Conservation (phyloP, 2,888 invertebrate species). For the Ichneumon xanthorius region DNA sequence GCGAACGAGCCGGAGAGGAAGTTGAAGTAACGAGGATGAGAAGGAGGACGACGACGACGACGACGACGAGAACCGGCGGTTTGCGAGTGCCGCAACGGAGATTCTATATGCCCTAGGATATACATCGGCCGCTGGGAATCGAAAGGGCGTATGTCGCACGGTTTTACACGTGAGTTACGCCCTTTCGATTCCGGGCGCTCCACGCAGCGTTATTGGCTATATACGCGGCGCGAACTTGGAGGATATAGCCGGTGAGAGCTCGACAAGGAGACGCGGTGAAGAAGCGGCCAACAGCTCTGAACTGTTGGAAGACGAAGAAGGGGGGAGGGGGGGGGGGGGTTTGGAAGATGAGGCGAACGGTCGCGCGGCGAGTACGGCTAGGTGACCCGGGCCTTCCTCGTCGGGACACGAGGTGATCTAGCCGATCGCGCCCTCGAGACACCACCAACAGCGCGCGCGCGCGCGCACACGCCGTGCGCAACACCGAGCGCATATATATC, state of each 20-base stretch:
- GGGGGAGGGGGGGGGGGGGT: conserved; percentile 49
- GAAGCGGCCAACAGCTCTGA: conserved; percentile 12
- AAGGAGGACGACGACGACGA: conserved; percentile 50
- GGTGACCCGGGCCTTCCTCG: conserved; percentile 78
- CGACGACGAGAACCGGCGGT: conserved; percentile 28
- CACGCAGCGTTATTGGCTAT: background rate
- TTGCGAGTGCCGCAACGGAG: background rate
- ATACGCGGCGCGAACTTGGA: background rate
- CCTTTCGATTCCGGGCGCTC: background rate
- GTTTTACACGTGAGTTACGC: background rate
- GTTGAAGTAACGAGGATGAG: conserved; percentile 59
- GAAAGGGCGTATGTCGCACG: background rate
- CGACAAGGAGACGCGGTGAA: conserved; percentile 27
- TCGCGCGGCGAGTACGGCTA: conserved; percentile 72
- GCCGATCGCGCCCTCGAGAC: conserved; percentile 79
- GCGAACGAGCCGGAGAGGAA: conserved; percentile 55
- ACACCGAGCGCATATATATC: conserved; percentile 19
- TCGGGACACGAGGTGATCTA: conserved; percentile 79
- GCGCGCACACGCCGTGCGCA: conserved; percentile 3
- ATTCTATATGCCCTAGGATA: background rate
- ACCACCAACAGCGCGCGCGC: conserved; percentile 45
- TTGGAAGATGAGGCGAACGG: conserved; percentile 68
- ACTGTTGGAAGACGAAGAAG: conserved; percentile 33
- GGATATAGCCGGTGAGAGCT: background rate
- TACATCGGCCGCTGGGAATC: background rate